Conservation (phyloP, 1,140 invertebrate genomes). For the Psix sp. region DNA sequence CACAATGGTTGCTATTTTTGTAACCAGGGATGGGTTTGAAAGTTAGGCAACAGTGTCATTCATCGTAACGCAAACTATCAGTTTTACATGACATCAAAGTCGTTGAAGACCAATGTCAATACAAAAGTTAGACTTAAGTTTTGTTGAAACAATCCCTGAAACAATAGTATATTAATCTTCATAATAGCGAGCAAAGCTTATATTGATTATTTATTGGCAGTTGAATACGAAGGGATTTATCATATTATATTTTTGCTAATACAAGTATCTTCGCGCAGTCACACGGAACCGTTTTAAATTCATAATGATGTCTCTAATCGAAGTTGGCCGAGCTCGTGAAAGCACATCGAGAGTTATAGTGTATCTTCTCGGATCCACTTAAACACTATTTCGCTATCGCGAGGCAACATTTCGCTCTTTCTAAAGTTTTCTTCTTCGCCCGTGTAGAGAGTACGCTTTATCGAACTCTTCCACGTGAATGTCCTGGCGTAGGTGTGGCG, state of each 20-base stretch:
- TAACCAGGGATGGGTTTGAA: conserved; percentile 31
- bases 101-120: conserved; percentile 28
- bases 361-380: conserved; percentile 28
- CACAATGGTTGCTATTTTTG: conserved; percentile 43
- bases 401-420: conserved; percentile 30
- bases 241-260: conserved; percentile 9
- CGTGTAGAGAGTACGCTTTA: conserved; percentile 33
- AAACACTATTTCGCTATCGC: conserved; percentile 28
- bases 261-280: conserved; percentile 4
- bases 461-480: conserved; percentile 26
- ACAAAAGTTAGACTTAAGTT: conserved; percentile 28
- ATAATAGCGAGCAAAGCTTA: conserved; percentile 18
- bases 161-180: conserved; percentile 39
- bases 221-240: not conserved
- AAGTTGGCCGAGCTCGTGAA: conserved; percentile 13
- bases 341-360: conserved; percentile 18
- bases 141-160: conserved; percentile 17
- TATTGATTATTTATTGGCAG: conserved; percentile 36
- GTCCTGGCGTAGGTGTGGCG: conserved; percentile 39
- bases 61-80: conserved; percentile 32
- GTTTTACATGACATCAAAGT: conserved; percentile 25
- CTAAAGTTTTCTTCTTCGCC: conserved; percentile 21
- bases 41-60: conserved; percentile 33
- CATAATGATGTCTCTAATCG: conserved; percentile 11
- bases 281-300: conserved; percentile 4